A percentile compares a stretch with the other conserved stretches of the same genome.
Conservation (phyloP, 2,888 invertebrate genomes). For the Hemaris fuciformis region DNA sequence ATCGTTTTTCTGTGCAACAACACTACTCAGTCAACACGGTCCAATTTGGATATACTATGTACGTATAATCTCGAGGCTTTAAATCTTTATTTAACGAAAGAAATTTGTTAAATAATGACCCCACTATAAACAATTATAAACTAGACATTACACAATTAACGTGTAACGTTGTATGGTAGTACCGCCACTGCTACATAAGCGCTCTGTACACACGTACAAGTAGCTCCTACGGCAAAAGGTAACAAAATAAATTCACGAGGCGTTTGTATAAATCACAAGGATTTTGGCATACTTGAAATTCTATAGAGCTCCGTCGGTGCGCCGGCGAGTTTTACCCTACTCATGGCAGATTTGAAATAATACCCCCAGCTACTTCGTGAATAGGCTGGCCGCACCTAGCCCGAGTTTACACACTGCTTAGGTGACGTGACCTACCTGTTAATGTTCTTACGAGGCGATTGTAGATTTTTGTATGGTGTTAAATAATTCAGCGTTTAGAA, state of each 20-base stretch:
- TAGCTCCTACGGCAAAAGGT: neutral
- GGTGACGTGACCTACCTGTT: conserved; percentile 16
- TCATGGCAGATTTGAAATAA: conserved; percentile 46
- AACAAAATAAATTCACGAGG: conserved; percentile 3
- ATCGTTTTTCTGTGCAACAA: too few species aligned
- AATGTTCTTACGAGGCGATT: conserved; percentile 32
- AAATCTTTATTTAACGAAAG: too few species aligned
- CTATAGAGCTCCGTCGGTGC: conserved; percentile 39
- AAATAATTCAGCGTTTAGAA: neutral
- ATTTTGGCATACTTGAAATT: conserved; percentile 46
- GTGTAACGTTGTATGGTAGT: too few species aligned
- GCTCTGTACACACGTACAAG: neutral
- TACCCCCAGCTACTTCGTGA: conserved; percentile 36
- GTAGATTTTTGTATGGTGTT: neutral
- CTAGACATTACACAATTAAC: too few species aligned
- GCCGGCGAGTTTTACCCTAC: conserved; percentile 40
- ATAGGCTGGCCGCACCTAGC: conserved; percentile 18
- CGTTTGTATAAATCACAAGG: conserved; percentile 13
- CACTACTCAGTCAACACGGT: too few species aligned
- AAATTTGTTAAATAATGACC: too few species aligned
- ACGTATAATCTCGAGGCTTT: too few species aligned
- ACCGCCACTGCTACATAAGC: too few species aligned
- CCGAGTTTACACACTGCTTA: conserved; percentile 27
- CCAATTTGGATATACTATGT: too few species aligned
- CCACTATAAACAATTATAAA: too few species aligned